Percentiles rank a stretch among this genome's conserved stretches.
Evolutionary conservation across 2,888 invertebrate species (phyloP).

Genomic region (Drosophila greeni): DNA sequence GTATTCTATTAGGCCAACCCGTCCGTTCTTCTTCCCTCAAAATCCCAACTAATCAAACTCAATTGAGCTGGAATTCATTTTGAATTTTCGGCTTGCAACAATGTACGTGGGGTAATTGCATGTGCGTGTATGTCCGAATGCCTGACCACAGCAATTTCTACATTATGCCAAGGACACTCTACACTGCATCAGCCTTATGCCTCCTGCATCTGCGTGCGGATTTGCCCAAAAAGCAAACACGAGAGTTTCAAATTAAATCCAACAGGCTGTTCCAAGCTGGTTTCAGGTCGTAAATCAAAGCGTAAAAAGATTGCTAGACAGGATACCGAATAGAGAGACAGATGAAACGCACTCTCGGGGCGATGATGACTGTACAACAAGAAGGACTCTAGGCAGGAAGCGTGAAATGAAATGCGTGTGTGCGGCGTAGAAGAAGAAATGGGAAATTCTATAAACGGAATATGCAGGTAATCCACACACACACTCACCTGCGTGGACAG

Average conservation of each 20-base stretch:
- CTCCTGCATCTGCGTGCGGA: conserved; percentile 18
- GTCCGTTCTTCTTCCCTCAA: not conserved
- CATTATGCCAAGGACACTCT: conserved; percentile 29
- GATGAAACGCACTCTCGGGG: conserved; percentile 22
- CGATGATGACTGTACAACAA: conserved; percentile 43
- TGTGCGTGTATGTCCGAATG: conserved; percentile 1
- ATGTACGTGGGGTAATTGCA: conserved; percentile 1
- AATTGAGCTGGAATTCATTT: conserved; percentile 54
- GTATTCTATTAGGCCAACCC: not conserved
- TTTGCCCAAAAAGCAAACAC: conserved; percentile 22
- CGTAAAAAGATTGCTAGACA: conserved; percentile 33
- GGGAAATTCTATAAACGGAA: conserved; percentile 53
- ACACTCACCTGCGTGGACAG: conserved; percentile 52
- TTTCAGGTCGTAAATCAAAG: conserved; percentile 38
- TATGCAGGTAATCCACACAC: conserved; percentile 61
- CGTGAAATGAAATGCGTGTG: conserved; percentile 52
- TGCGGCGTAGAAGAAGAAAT: conserved; percentile 53
- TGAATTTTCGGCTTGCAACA: conserved; percentile 24
- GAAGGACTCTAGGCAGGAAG: conserved; percentile 56
- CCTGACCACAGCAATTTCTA: conserved; percentile 37
- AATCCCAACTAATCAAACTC: conserved; percentile 12
- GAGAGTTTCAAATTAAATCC: conserved; percentile 47
- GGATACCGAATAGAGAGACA: conserved; percentile 15
- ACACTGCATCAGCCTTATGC: conserved; percentile 7
- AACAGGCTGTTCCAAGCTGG: conserved; percentile 33